Conservation (phyloP, 2,113 vertebrate species). For the Prolemur simus region DNA sequence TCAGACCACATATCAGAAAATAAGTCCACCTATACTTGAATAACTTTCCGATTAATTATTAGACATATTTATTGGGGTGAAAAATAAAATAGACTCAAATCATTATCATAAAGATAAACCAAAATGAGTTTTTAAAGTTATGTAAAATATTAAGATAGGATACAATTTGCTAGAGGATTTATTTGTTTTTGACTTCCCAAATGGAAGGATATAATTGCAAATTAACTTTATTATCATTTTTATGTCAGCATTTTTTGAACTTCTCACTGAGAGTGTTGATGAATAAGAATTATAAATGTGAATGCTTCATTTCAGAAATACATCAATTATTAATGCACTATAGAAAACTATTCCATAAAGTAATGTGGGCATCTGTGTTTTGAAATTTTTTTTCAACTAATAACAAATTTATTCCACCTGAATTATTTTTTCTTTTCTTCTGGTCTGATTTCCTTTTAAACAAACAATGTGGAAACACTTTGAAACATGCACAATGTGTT, state of each 20-base stretch:
- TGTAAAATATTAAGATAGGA: constrained; percentile 31
- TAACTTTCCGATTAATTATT: not conserved
- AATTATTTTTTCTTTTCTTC: not conserved
- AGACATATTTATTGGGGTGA: not conserved
- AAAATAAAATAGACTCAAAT: not conserved
- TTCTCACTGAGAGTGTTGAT: constrained; percentile 35
- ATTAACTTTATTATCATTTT: constrained; percentile 64
- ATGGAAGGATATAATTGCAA: constrained; percentile 42
- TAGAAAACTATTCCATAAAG: constrained; percentile 26
- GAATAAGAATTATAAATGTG: constrained; percentile 11
- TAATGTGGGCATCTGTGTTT: constrained; percentile 24
- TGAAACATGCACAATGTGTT: not conserved
- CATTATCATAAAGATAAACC: constrained; percentile 16
- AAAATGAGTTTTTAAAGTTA: constrained; percentile 37
- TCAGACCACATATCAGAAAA: not conserved
- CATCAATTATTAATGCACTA: not conserved
- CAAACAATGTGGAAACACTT: not conserved
- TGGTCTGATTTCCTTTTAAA: not conserved
- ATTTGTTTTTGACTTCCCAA: constrained; percentile 31
- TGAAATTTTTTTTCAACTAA: not conserved
- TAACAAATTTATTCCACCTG: not conserved
- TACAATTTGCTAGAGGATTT: not conserved
- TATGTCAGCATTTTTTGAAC: constrained; percentile 22
- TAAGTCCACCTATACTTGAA: not conserved
- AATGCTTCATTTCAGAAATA: constrained; percentile 30